phyloP scores from a whole-genome alignment of 2,113 vertebrate species.

The Fulmarus glacialis region DNA sequence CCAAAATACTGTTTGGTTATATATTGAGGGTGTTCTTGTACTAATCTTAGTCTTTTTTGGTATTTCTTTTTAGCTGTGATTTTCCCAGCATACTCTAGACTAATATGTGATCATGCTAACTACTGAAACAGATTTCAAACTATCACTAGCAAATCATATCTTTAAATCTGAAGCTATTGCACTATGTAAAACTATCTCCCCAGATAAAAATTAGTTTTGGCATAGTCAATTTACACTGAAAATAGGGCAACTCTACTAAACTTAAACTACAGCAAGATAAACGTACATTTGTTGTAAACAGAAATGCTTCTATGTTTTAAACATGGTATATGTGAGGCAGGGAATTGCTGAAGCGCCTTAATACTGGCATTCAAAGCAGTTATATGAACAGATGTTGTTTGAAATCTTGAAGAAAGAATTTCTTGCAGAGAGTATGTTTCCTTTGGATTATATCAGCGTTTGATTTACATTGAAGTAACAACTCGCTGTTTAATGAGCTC shows the following conservation, averaged over 20 bases:
- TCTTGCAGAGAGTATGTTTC: constrained; percentile 16
- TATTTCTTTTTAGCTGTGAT: background rate
- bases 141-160: background rate
- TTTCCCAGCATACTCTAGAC: background rate
- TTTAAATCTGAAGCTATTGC: background rate
- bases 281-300: constrained; percentile 25
- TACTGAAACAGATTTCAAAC: background rate
- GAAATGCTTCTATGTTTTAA: constrained; percentile 4
- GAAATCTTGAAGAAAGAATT: constrained; percentile 34
- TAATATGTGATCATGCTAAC: background rate
- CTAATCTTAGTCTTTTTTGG: background rate
- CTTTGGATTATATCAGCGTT: constrained; percentile 28
- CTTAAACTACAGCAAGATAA: background rate
- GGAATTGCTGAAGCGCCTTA: background rate
- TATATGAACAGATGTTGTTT: constrained; percentile 51
- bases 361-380: constrained; percentile 22
- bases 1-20: background rate
- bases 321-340: background rate
- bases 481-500: constrained; percentile 1
- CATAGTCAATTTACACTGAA: background rate
- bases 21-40: background rate
- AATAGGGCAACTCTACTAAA: background rate
- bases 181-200: background rate
- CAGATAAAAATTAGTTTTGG: background rate
- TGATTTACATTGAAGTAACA: constrained; percentile 21